Evolutionary conservation across 2,797 vertebrate species (phyloP), one percentile per base, ranked within the genome.

Genomic region (Myotis myotis): DNA sequence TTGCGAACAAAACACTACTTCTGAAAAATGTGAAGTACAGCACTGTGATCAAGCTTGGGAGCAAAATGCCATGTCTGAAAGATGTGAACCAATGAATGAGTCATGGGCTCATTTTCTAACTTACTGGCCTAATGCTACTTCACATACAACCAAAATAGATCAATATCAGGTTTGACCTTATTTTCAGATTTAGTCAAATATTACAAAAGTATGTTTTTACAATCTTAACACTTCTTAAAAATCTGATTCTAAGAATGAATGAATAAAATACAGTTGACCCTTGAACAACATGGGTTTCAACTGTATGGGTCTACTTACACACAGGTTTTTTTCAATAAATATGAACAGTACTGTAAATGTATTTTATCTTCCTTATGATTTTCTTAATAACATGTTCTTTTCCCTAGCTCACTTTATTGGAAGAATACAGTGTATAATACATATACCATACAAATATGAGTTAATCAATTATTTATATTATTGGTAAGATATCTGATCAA

Each of bases 151-250:
- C n/a, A 68, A 64, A 96, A 51, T 10, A 89, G n/a, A 82, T 80
- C 70, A 66, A 72, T 51, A 25, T 84, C 10, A 76, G 57, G 5
- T 64, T 91, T 89, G 53, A 68, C 8, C 3, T 83, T 55, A 83
- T 80, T 89, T 95, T 66, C 91, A 44, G 4, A 80, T 17, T 57
- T 68, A 72, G 36, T n/a, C 13, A 87, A 93, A 84, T n/a, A 44
- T 30, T 28, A 16, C 38, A 53, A 91, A 95, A 51, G 2, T 36
- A 87, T 51, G 2, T 84, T 57, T 62, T 66, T 55, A 72, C 75
- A 36, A 64, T n/a, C 28, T 64, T 78, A 47, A 53, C 15, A 49
- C 7, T 55, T 76, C 19, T 84, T 55, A 95, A 33, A 85, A 62
- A 38, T 75, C 36, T 49, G 44, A 49, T 66, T 92, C n/a, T 36